These are phyloP conservation scores for Prunella himalayana DNA, from an alignment of 2,113 vertebrate genomes.

Conservation along the genomic window DNA sequence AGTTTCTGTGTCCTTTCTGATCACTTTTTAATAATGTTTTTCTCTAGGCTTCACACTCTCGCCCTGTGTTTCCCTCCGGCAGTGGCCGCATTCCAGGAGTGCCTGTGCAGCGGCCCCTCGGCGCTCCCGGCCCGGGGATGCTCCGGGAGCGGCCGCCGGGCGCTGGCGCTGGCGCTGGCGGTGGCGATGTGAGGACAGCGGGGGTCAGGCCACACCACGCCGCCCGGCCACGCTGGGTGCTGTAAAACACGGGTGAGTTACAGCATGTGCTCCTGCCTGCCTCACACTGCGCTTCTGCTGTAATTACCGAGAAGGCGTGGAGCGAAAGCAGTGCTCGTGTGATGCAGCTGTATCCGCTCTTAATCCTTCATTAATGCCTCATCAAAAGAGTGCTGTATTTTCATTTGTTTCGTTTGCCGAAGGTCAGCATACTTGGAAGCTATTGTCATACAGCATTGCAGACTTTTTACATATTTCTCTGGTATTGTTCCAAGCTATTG, in stretches of 20 bases:
- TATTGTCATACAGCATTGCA: constrained; percentile 64
- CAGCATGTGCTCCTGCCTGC: neutral
- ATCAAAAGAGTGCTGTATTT: constrained; percentile 65
- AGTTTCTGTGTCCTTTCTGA: accelerated
- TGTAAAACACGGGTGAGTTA: neutral
- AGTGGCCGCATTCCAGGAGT: accelerated
- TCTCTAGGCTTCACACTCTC: accelerated
- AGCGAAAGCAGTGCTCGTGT: constrained; percentile 40
- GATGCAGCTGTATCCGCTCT: constrained; percentile 73
- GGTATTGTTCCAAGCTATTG: constrained; percentile 68
- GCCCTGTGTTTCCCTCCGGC: neutral
- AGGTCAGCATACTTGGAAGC: constrained; percentile 74
- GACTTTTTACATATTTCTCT: constrained; percentile 69
- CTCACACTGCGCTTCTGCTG: neutral
- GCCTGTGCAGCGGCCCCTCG: accelerated
- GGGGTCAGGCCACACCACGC: neutral
- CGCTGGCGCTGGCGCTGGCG: too few species aligned
- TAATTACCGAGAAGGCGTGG: constrained; percentile 17
- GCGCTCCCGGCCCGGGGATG: neutral
- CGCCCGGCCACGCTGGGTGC: neutral
- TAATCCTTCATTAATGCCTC: constrained; percentile 72
- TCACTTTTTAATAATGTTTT: neutral
- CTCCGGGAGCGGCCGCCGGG: neutral
- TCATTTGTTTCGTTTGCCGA: constrained; percentile 53
- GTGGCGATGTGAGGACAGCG: too few species aligned